Conservation (phyloP, 1,140 invertebrate genomes). For the Helicoverpa zea region DNA sequence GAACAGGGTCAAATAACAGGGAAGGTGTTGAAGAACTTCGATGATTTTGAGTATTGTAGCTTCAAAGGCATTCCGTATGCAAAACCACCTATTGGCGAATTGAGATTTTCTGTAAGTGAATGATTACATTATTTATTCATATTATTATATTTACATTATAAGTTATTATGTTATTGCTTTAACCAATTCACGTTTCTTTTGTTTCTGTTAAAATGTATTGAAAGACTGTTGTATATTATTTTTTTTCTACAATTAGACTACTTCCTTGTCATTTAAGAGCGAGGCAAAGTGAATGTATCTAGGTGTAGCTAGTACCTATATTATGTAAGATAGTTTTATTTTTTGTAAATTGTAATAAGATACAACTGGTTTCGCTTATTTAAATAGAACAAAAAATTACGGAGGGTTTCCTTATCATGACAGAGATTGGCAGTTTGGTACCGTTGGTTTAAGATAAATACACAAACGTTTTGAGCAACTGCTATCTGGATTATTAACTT, state of each 20-base stretch:
- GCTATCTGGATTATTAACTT: too few relatives aligned
- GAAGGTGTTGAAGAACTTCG: constrained; percentile 67
- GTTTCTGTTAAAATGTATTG: neutral
- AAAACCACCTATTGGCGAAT: constrained; percentile 89
- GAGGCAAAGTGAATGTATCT: constrained; percentile 29
- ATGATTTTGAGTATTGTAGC: constrained; percentile 78
- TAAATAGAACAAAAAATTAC: too few relatives aligned
- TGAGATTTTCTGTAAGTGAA: constrained; percentile 88
- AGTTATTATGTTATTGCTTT: neutral
- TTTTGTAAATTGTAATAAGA: too few relatives aligned
- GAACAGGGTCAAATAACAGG: constrained; percentile 78
- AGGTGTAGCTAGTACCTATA: neutral
- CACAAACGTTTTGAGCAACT: too few relatives aligned
- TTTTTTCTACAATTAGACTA: neutral
- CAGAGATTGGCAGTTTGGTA: too few relatives aligned
- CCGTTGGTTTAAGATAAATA: too few relatives aligned
- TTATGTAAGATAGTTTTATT: too few relatives aligned
- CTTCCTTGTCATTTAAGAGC: neutral
- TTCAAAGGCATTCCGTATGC: constrained; percentile 91
- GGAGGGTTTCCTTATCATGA: too few relatives aligned
- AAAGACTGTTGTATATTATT: neutral
- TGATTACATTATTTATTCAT: neutral
- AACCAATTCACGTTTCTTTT: neutral
- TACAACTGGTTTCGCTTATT: too few relatives aligned
- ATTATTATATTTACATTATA: neutral